Percentiles rank a stretch among this genome's conserved stretches.
Conservation (phyloP, 1,140 invertebrate genomes). For the Chironomus tepperi region DNA sequence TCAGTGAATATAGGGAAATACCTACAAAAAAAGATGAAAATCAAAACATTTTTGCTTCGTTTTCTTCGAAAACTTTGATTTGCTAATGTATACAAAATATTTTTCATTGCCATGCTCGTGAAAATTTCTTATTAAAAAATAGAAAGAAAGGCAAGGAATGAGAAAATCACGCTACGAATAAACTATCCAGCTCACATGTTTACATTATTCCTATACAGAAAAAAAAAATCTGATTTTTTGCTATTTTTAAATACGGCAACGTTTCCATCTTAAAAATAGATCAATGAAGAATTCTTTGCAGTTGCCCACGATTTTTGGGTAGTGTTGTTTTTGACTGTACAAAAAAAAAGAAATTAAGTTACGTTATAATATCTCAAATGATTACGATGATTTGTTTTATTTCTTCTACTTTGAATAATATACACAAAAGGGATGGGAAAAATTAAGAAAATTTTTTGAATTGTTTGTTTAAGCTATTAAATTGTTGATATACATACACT, state of each 20-base stretch:
- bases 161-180: not conserved
- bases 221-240: not conserved
- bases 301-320: not conserved
- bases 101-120: not conserved
- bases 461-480: no score
- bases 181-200: slow-evolving; percentile 7
- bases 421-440: no score
- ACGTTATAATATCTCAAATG: not conserved
- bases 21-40: no score
- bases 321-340: not conserved
- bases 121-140: not conserved
- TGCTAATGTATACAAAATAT: not conserved
- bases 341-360: not conserved
- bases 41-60: no score
- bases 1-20: no score
- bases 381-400: slow-evolving; percentile 1
- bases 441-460: no score
- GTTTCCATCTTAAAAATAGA: not conserved
- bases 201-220: not conserved
- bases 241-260: not conserved
- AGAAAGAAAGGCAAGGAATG: not conserved
- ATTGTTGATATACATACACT: no score
- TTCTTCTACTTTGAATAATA: no score
- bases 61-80: no score
- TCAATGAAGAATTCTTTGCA: not conserved